Conservation (phyloP, 2,888 invertebrate species). For the Hypomecis punctinalis region DNA sequence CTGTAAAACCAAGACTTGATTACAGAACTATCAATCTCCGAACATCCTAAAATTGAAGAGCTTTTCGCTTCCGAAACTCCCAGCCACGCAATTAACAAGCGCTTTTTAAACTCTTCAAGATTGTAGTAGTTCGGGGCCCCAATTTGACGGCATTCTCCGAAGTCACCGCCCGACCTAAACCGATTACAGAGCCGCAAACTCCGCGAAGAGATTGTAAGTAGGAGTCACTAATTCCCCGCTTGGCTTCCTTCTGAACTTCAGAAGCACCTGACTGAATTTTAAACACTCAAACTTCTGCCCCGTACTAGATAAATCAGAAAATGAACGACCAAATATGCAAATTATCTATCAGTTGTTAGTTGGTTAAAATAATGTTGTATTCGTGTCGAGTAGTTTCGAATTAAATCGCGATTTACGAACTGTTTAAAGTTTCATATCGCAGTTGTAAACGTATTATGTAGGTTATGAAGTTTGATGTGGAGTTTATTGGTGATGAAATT, state of each 20-base stretch:
- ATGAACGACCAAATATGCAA: slow-evolving; percentile 40
- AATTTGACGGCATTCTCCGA: slow-evolving; percentile 32
- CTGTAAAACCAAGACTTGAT: background rate
- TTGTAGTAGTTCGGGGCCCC: slow-evolving; percentile 20
- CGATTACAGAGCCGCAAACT: slow-evolving; percentile 35
- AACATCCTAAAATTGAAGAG: slow-evolving; percentile 7
- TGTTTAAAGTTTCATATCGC: slow-evolving; percentile 14
- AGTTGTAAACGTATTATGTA: slow-evolving; percentile 6
- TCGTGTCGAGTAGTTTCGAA: slow-evolving; percentile 22
- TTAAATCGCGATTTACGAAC: slow-evolving; percentile 24
- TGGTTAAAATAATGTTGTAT: slow-evolving; percentile 25
- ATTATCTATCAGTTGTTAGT: slow-evolving; percentile 32
- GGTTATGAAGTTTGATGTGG: background rate
- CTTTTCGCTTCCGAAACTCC: slow-evolving; percentile 8
- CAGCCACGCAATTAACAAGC: slow-evolving; percentile 30
- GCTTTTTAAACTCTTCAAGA: slow-evolving; percentile 27
- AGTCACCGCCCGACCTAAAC: slow-evolving; percentile 25
- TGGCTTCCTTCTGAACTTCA: slow-evolving; percentile 40
- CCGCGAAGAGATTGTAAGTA: slow-evolving; percentile 36
- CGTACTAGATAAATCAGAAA: slow-evolving; percentile 37
- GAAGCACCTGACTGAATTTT: slow-evolving; percentile 45
- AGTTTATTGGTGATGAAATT: slow-evolving; percentile 7
- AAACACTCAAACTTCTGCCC: slow-evolving; percentile 34
- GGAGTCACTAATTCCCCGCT: slow-evolving; percentile 41
- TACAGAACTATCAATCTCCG: slow-evolving; percentile 4